Percentiles rank a stretch among this genome's conserved stretches.
Evolutionary conservation across 2,797 vertebrate species (phyloP).

Genomic region (Acanthis flammea): DNA sequence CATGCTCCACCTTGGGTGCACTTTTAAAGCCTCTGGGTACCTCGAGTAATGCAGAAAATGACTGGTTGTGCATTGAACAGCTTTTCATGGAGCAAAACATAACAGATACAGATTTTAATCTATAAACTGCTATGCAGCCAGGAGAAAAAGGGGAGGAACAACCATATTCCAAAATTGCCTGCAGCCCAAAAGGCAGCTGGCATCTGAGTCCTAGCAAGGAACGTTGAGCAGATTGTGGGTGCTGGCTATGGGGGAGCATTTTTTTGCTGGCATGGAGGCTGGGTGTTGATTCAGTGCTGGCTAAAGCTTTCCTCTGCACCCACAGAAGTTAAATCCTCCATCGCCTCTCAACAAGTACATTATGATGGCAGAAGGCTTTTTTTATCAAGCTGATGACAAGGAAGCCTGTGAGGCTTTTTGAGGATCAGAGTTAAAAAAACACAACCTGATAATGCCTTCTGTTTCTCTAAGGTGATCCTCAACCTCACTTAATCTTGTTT

Average conservation of each 20-base stretch:
- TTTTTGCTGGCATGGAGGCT: background rate
- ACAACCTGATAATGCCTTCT: background rate
- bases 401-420: background rate
- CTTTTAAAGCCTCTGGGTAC: background rate
- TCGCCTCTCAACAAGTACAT: background rate
- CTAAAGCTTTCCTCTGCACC: background rate
- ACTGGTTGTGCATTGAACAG: background rate
- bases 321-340: background rate
- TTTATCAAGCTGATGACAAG: constrained; percentile 3
- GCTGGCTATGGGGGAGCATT: background rate
- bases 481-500: background rate
- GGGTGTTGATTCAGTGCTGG: constrained; percentile 5
- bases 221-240: background rate
- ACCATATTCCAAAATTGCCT: background rate
- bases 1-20: background rate
- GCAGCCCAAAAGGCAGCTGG: background rate
- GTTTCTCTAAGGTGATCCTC: constrained; percentile 9
- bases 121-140: background rate
- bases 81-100: accelerated
- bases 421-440: background rate
- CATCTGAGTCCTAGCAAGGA: background rate
- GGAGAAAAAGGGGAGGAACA: background rate
- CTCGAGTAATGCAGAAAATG: background rate
- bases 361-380: background rate
- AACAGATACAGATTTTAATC: background rate